A percentile compares a stretch with the other conserved stretches of the same genome.
Conservation (phyloP, 2,113 vertebrate genomes). For the Nothobranchius kuhntae region DNA sequence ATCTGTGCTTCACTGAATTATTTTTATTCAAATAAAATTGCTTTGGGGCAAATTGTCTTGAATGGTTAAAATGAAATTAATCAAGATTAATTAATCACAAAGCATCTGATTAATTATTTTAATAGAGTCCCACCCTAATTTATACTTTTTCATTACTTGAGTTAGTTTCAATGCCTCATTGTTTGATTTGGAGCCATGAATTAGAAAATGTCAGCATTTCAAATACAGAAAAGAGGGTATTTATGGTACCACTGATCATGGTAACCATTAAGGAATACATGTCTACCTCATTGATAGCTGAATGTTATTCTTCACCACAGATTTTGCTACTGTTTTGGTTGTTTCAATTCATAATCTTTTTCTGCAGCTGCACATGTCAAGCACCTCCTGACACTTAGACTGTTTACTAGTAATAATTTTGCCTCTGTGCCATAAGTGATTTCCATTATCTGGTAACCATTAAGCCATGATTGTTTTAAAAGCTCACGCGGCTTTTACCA, state of each 20-base stretch:
- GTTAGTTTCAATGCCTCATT: no score
- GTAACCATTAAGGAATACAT: not conserved
- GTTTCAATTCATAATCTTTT: not conserved
- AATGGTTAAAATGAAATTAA: no score
- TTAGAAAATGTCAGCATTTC: not conserved
- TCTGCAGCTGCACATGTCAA: not conserved
- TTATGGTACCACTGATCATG: not conserved
- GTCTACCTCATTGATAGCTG: not conserved
- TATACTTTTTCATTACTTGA: no score
- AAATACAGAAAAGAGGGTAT: not conserved
- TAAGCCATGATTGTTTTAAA: conserved; percentile 24
- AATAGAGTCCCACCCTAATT: no score
- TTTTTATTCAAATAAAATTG: no score
- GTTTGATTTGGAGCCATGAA: not conserved
- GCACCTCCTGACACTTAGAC: not conserved
- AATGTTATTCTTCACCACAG: not conserved
- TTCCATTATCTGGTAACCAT: conserved; percentile 27
- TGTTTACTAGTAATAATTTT: conserved; percentile 6
- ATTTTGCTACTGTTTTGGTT: not conserved
- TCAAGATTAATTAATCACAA: no score
- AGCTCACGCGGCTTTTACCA: conserved; percentile 13
- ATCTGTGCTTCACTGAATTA: no score
- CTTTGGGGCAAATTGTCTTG: no score
- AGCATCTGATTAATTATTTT: no score
- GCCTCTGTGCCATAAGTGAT: conserved; percentile 14